Base-by-base conservation (phyloP, 2,888 invertebrate genomes). In the Therioaphis trifolii region DNA sequence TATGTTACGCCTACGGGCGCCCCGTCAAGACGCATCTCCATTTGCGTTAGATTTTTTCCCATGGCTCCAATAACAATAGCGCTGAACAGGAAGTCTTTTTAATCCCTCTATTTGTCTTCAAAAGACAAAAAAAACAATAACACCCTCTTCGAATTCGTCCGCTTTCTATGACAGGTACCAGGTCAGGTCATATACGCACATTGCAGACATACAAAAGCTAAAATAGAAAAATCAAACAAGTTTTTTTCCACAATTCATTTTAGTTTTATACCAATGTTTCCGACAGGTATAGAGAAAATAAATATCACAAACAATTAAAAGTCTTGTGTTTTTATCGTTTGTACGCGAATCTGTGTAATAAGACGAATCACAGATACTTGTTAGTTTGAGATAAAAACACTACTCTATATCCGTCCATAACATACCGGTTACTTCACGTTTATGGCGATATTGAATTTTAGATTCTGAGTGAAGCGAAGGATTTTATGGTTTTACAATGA, bases 71-170 rank as follows among this genome's bases (percentile, higher is more conserved):
- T 18, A 74, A 82, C 82, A 82, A 82, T 82, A 74, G 82, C 35
- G 52, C 24, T 74, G 58, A 63, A 74, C 82, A 82, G 82, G 82
- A 82, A 82, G 82, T 82, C 82, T 82, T 72, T 82, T 82, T 66
- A 72, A 63, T 43, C 46, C 79, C 71, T 35, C 69, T 18, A 27
- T 82, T 82, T 27, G 40, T 74, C 40, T 63, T 52, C 35, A 52
- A 63, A 52, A 82, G 80, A 82, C 61, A 52, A 74, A 35, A 61
- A 43, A 29, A 43, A 80, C 79, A 58, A 58, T 46, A 74, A 61
- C 82, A 52, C 72, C 82, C 72, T 82, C 49, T 49, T 82, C n/a
- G 46, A 43, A 15, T 63, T n/a, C 82, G 63, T 74, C 46, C 63
- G 52, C 24, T 72, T 49, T 61, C 35, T 4, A 24, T 82, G 82